Percentiles rank a stretch among this genome's conserved stretches.
These are phyloP conservation scores for Neopipo cinnamomea DNA, from an alignment of 2,113 vertebrate genomes.

Conservation along the genomic window DNA sequence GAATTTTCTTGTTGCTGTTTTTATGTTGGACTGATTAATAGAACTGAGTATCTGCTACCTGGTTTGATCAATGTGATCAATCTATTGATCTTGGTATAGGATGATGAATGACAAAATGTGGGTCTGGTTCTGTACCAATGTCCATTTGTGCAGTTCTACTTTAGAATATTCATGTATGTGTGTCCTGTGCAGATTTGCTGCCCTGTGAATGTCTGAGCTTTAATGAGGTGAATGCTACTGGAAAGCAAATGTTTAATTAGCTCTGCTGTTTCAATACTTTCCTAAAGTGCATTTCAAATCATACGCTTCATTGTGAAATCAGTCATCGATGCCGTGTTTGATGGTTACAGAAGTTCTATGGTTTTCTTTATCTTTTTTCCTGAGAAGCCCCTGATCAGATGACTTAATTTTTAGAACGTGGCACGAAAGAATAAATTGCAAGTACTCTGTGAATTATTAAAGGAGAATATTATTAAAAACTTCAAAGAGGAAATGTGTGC, in stretches of 20 bases:
- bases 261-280: neutral
- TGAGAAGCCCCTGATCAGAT: neutral
- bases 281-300: constrained; percentile 7
- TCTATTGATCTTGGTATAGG: neutral
- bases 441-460: constrained; percentile 13
- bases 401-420: neutral
- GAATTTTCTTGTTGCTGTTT: neutral
- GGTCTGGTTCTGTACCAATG: neutral
- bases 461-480: neutral
- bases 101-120: neutral
- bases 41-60: neutral
- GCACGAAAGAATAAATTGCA: constrained; percentile 18
- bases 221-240: neutral
- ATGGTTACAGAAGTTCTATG: neutral
- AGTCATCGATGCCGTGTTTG: neutral
- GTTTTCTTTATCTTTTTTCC: constrained; percentile 19
- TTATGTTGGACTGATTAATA: neutral
- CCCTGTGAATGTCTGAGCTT: neutral
- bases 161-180: neutral
- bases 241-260: constrained; percentile 37
- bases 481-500: neutral
- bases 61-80: neutral
- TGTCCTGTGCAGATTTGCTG: neutral
- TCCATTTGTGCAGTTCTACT: neutral
- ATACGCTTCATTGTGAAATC: neutral